Conservation (phyloP, 23 tunicate species). For the Phallusia fumigata region DNA sequence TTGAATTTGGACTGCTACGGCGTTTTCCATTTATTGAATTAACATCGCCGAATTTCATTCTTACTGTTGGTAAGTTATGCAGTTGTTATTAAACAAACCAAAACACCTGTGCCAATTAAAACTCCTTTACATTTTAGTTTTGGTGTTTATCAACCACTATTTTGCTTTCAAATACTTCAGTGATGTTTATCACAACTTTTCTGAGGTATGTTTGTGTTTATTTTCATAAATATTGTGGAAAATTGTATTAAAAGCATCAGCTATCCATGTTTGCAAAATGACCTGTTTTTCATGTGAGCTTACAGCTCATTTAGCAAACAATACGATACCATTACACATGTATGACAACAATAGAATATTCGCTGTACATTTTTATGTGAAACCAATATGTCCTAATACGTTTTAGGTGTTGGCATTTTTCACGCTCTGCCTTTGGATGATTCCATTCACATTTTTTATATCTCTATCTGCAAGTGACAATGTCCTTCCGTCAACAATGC, state of each 20-base stretch:
- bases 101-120: no score
- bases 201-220: slow-evolving; percentile 92
- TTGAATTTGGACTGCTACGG: slow-evolving; percentile 71
- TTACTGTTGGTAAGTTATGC: slow-evolving; percentile 70
- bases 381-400: no score
- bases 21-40: slow-evolving; percentile 95
- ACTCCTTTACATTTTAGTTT: slow-evolving; percentile 47
- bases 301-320: no score
- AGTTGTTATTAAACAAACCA: no score
- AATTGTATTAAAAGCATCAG: no score
- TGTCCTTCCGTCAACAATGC: slow-evolving; percentile 91
- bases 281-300: no score
- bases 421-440: slow-evolving; percentile 92
- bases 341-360: no score
- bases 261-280: no score
- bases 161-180: slow-evolving; percentile 91
- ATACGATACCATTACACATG: no score
- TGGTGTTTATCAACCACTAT: slow-evolving; percentile 89
- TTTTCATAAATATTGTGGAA: no score
- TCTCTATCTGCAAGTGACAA: slow-evolving; percentile 97
- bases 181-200: slow-evolving; percentile 77
- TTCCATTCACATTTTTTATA: slow-evolving; percentile 95
- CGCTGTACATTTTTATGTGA: no score
- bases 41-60: slow-evolving; percentile 75
- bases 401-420: slow-evolving; percentile 81